These are phyloP conservation scores for Serilophus lunatus DNA, from an alignment of 2,113 vertebrate species.

Conservation along the genomic window DNA sequence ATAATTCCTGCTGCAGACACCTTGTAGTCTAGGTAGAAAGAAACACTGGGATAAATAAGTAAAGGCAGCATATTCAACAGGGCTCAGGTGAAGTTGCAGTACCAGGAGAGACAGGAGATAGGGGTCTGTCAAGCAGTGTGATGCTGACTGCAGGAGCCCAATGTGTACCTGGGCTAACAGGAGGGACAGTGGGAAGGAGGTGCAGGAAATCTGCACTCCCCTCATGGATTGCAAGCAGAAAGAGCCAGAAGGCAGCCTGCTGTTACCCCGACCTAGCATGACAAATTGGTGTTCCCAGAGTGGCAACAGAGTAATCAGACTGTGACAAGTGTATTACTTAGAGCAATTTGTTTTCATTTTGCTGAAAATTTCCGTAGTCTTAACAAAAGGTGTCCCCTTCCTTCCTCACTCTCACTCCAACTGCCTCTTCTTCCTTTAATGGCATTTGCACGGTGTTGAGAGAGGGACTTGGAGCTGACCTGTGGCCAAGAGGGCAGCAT, in stretches of 20 bases:
- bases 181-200: background rate
- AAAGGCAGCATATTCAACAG: background rate
- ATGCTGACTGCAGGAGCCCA: too few species aligned
- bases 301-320: slow-evolving; percentile 80
- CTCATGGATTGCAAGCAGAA: background rate
- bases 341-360: slow-evolving; percentile 85
- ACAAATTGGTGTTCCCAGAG: slow-evolving; percentile 81
- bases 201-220: background rate
- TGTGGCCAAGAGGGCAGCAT: background rate
- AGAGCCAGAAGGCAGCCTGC: slow-evolving; percentile 67
- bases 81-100: background rate
- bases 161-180: background rate
- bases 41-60: rapidly evolving
- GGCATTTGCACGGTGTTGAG: slow-evolving; percentile 23
- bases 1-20: rapidly evolving
- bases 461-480: background rate
- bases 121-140: rapidly evolving
- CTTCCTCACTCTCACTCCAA: background rate
- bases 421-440: background rate
- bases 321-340: slow-evolving; percentile 85
- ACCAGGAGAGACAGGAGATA: background rate
- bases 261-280: slow-evolving; percentile 78
- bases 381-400: slow-evolving; percentile 49
- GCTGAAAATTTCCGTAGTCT: slow-evolving; percentile 74
- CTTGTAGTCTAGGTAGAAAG: background rate